phyloP scores from a whole-genome alignment of 2,888 invertebrate genomes.

The Cistogaster globosa region DNA sequence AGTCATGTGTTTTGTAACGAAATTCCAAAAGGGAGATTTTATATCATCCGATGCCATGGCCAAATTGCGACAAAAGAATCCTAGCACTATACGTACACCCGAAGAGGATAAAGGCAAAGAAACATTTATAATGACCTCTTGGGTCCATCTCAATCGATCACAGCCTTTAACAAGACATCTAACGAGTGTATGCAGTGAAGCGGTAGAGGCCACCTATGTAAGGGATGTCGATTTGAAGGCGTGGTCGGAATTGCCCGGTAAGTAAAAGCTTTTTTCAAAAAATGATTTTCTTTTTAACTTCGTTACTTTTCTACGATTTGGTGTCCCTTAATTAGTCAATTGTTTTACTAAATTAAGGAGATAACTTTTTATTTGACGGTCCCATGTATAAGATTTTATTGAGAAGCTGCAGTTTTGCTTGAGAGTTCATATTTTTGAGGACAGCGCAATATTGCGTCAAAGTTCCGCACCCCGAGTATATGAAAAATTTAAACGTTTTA shows the following conservation, averaged over 20 bases:
- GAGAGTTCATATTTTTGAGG: too few species aligned
- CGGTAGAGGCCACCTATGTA: conserved; percentile 90
- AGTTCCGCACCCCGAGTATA: too few species aligned
- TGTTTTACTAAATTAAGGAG: too few species aligned
- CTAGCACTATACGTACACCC: conserved; percentile 93
- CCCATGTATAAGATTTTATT: too few species aligned
- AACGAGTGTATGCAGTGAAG: conserved; percentile 89
- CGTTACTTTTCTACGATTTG: too few species aligned
- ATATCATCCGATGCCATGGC: conserved; percentile 98
- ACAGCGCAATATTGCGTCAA: too few species aligned
- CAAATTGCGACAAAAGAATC: conserved; percentile 95
- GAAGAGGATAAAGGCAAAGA: conserved; percentile 95
- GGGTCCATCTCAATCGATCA: conserved; percentile 88
- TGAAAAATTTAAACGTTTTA: too few species aligned
- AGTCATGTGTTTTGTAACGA: conserved; percentile 95
- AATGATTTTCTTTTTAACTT: too few species aligned
- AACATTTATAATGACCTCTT: conserved; percentile 92
- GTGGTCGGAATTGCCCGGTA: conserved; percentile 91
- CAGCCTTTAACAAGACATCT: conserved; percentile 89
- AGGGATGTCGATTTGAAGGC: conserved; percentile 90
- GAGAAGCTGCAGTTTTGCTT: too few species aligned
- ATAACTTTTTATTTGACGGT: too few species aligned
- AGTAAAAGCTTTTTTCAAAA: conserved; percentile 80
- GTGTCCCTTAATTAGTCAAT: too few species aligned
- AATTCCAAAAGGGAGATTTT: conserved; percentile 95